Percentiles rank a stretch among this genome's conserved stretches.
phyloP scores from a whole-genome alignment of 2,888 invertebrate genomes.

The Aporophyla lueneburgensis region DNA sequence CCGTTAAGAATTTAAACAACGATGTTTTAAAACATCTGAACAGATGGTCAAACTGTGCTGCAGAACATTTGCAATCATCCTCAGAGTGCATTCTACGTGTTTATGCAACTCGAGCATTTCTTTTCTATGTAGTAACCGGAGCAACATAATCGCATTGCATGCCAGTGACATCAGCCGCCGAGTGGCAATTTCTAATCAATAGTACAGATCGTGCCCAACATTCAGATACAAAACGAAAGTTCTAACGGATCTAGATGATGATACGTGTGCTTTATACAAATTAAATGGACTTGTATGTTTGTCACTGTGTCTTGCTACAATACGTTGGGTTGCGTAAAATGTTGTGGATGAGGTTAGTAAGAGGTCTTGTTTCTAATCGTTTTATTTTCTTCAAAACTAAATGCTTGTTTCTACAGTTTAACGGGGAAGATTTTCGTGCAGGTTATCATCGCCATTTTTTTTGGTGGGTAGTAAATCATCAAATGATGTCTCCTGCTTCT shows the following conservation, averaged over 20 bases:
- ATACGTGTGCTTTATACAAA: conserved; percentile 72
- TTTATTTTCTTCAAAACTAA: neutral
- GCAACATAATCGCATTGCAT: conserved; percentile 67
- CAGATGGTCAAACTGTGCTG: conserved; percentile 21
- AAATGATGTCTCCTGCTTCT: no score
- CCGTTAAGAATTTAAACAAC: conserved; percentile 19
- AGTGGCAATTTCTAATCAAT: conserved; percentile 86
- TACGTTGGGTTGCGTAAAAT: conserved; percentile 35
- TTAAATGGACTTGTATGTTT: conserved; percentile 57
- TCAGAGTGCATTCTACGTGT: conserved; percentile 35
- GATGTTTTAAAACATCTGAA: conserved; percentile 21
- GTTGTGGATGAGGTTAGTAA: neutral
- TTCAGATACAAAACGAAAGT: conserved; percentile 83
- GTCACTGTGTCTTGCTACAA: conserved; percentile 34
- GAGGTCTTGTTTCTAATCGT: neutral
- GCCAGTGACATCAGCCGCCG: conserved; percentile 80
- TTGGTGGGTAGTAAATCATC: no score
- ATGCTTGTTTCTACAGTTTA: neutral
- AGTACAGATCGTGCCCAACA: conserved; percentile 77
- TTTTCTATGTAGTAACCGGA: conserved; percentile 58
- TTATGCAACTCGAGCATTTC: conserved; percentile 55
- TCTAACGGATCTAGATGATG: conserved; percentile 80
- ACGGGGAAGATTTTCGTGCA: no score
- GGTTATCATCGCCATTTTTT: no score
- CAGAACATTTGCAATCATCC: conserved; percentile 23